A percentile compares a stretch with the other conserved stretches of the same genome.
These are phyloP conservation scores for Diaphora mendica DNA, from an alignment of 2,888 invertebrate species.

Conservation along the genomic window DNA sequence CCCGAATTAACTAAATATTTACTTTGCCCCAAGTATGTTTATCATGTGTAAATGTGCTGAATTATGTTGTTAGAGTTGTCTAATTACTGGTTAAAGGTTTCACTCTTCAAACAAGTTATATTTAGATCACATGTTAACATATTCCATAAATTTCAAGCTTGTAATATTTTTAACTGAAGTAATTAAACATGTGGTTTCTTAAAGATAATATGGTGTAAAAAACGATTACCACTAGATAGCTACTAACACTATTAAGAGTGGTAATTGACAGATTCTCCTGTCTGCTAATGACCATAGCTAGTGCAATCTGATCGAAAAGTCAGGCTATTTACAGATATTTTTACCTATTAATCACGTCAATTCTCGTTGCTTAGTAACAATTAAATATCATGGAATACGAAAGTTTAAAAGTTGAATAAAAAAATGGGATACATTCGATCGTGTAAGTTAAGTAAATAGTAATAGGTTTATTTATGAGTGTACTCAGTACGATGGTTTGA, in stretches of 20 bases:
- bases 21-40: slow-evolving; percentile 8
- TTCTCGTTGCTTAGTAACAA: no score
- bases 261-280: background rate
- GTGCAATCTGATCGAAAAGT: background rate
- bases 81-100: slow-evolving; percentile 13
- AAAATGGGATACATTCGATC: background rate
- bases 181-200: background rate
- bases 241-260: background rate
- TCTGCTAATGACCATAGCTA: background rate
- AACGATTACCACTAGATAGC: background rate
- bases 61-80: slow-evolving; percentile 26
- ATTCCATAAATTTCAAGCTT: background rate
- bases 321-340: background rate
- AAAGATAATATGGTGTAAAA: background rate
- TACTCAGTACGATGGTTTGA: background rate
- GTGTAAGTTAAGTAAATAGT: background rate
- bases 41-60: slow-evolving; percentile 26
- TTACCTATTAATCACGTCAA: no score
- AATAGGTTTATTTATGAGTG: background rate
- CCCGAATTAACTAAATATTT: slow-evolving; percentile 10
- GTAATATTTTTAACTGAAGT: background rate
- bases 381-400: no score
- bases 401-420: no score
- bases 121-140: background rate
- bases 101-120: slow-evolving; percentile 1